Evolutionary conservation across 2,113 vertebrate species (phyloP), one percentile per base, ranked within the genome.

Genomic region (Amazona vittata): DNA sequence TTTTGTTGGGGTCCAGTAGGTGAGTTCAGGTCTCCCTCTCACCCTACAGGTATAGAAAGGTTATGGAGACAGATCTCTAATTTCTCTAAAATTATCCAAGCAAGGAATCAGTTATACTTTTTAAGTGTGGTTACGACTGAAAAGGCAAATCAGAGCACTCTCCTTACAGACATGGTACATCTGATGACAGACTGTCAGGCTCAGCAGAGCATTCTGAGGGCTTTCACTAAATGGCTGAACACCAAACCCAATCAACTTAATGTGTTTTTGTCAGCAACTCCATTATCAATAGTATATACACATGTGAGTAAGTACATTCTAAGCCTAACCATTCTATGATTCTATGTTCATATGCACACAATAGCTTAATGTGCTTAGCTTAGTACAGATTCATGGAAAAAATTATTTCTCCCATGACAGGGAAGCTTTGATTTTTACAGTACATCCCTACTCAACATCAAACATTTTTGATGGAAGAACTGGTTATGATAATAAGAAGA

Each of bases 161-260:
- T 82, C 24, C 65, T 64, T 28, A 9, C 41, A 65, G 70, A 60
- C 52, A 62, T 5, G 31, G 57, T 0, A 3, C 31, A 57, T 74
- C 35, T 89, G 83, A 78, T 87, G 82, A 73, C 70, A 94, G 62
- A 18, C 25, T 77, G 75, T 76, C 68, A 71, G 80, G 46, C 33
- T 70, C 73, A 68, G 70, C 86, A 83, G 73, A 83, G 25, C 5
- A 3, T 77, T 74, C 75, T 31, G 20, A 81, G 63, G 43, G 60
- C 76, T 82, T 92, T 44, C 84, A 52, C 65, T 89, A 79, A 86
- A 59, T 15, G 41, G 16, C 52, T 84, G 57, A 89, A 73, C 70
- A 43, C 13, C 20, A 95, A 84, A 84, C 47, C n/a, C 5, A 69
- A 69, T n/a, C 69, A 57, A 62, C 39, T 65, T 44, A 79, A 76